Percentiles rank a stretch among this genome's conserved stretches.
Conservation (phyloP, 2,113 vertebrate species). For the Callithrix jacchus region DNA sequence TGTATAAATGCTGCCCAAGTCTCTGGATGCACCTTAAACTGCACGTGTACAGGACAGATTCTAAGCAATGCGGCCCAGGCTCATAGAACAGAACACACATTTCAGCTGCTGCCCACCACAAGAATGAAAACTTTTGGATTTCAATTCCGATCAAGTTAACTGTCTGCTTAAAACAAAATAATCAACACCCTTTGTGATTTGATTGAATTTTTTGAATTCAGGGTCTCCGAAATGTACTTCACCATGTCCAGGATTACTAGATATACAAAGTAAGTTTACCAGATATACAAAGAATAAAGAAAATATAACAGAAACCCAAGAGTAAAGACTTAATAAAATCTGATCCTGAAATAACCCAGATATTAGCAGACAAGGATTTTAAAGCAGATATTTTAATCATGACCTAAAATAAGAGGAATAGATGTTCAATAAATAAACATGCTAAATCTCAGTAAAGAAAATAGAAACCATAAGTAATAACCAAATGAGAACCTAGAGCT, state of each 20-base stretch:
- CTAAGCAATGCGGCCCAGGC: not conserved
- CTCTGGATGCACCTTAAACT: not conserved
- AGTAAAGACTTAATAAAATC: not conserved
- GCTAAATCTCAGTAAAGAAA: not conserved
- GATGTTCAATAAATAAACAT: not conserved
- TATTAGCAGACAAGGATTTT: not conserved
- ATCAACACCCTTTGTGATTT: not conserved
- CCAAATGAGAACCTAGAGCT: not conserved
- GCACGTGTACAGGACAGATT: accelerated
- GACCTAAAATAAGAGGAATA: slow-evolving; percentile 7
- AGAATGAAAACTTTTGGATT: not conserved
- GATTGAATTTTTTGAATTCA: not conserved
- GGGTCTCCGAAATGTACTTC: not conserved
- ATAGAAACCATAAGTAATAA: not conserved
- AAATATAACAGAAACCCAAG: not conserved
- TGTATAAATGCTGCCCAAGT: not conserved
- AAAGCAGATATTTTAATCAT: not conserved
- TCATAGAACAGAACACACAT: not conserved
- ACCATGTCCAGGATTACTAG: not conserved
- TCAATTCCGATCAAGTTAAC: not conserved
- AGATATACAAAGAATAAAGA: not conserved
- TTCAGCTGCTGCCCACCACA: not conserved
- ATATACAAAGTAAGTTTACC: not conserved
- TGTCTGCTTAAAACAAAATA: not conserved
- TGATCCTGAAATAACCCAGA: not conserved